Percentiles rank a stretch among this genome's conserved stretches.
phyloP scores from a whole-genome alignment of 2,888 invertebrate species.

The Hylaea fasciaria region DNA sequence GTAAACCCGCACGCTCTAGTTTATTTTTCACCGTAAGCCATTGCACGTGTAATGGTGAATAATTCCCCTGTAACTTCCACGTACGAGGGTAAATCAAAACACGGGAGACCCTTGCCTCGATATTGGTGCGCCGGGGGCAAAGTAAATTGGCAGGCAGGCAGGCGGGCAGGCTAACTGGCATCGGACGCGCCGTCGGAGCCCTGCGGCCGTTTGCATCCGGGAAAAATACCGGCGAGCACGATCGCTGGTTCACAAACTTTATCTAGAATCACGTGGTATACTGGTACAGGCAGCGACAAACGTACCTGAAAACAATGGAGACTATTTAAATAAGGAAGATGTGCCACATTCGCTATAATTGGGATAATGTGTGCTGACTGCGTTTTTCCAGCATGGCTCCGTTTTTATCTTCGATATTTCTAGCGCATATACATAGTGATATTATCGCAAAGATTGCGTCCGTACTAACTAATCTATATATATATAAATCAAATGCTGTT shows the following conservation, averaged over 20 bases:
- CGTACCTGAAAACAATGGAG: not conserved
- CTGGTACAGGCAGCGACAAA: not conserved
- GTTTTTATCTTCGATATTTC: too few relatives aligned
- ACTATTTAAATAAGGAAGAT: too few relatives aligned
- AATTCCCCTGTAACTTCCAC: slow-evolving; percentile 30
- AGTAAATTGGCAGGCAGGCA: slow-evolving; percentile 50
- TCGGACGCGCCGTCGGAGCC: slow-evolving; percentile 31
- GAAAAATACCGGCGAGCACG: slow-evolving; percentile 32
- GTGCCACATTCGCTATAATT: too few relatives aligned
- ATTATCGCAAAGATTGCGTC: too few relatives aligned
- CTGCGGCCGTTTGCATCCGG: slow-evolving; percentile 37
- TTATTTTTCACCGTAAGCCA: not conserved
- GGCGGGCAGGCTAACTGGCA: slow-evolving; percentile 47
- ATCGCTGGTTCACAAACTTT: slow-evolving; percentile 15
- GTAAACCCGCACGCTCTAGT: not conserved
- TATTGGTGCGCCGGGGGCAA: slow-evolving; percentile 44
- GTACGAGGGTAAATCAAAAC: slow-evolving; percentile 40
- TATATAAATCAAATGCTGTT: too few relatives aligned
- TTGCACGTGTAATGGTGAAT: slow-evolving; percentile 18
- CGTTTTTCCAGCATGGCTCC: too few relatives aligned
- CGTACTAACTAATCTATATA: too few relatives aligned
- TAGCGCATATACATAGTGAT: too few relatives aligned
- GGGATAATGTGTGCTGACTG: too few relatives aligned
- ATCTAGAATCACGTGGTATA: not conserved
- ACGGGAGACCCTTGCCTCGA: slow-evolving; percentile 40